Percentiles rank a stretch among this genome's conserved stretches.
phyloP scores from a whole-genome alignment of 2,113 vertebrate species.

The Anolis sagrei region DNA sequence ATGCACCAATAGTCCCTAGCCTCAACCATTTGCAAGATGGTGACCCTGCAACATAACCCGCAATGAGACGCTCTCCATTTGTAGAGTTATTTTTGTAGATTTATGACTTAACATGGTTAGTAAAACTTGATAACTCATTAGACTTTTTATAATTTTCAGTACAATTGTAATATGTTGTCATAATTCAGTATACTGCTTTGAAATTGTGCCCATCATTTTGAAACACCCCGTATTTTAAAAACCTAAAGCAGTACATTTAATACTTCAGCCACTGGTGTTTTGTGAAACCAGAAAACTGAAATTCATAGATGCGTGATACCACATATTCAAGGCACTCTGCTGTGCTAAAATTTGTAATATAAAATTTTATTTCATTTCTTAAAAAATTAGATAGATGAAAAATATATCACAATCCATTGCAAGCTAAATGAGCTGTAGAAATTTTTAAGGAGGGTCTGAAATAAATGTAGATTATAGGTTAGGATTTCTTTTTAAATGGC shows the following conservation, averaged over 20 bases:
- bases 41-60: no score
- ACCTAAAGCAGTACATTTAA: not conserved
- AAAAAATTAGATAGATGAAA: slow-evolving; percentile 33
- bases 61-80: no score
- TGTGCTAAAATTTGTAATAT: slow-evolving; percentile 1
- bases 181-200: no score
- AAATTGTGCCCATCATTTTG: no score
- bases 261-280: not conserved
- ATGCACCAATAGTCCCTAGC: no score
- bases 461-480: not conserved
- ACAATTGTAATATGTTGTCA: no score
- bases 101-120: no score
- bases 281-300: fast-evolving
- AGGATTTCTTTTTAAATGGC: not conserved
- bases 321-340: fast-evolving
- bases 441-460: not conserved
- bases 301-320: fast-evolving
- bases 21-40: no score
- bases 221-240: not conserved
- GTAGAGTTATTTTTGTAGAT: no score
- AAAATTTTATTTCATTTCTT: slow-evolving; percentile 6
- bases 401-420: not conserved
- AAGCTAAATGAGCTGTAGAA: not conserved
- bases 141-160: no score
- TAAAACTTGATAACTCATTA: no score